These are phyloP conservation scores for Thymelicus lineola DNA, from an alignment of 2,888 invertebrate species.

Conservation along the genomic window DNA sequence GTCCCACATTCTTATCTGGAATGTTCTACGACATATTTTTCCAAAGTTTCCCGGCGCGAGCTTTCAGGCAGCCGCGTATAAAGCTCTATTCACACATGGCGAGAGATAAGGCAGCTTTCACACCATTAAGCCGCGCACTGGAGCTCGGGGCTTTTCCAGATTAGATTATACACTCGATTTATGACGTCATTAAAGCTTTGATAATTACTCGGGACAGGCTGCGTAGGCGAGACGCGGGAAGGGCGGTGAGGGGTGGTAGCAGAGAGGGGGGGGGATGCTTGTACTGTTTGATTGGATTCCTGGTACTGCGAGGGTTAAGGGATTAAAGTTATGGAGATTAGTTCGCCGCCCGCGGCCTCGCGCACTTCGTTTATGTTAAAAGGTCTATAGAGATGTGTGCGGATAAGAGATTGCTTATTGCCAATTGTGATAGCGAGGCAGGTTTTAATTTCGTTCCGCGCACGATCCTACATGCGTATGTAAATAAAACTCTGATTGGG, in stretches of 20 bases:
- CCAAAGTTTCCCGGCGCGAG: slow-evolving; percentile 84
- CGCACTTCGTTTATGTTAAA: slow-evolving; percentile 81
- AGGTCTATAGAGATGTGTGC: slow-evolving; percentile 81
- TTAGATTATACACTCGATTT: slow-evolving; percentile 86
- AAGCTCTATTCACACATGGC: slow-evolving; percentile 85
- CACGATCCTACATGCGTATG: slow-evolving; percentile 44
- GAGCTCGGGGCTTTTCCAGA: slow-evolving; percentile 86
- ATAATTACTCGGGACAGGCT: slow-evolving; percentile 86
- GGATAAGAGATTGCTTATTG: slow-evolving; percentile 84
- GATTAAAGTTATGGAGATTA: slow-evolving; percentile 86
- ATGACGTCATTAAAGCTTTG: slow-evolving; percentile 86
- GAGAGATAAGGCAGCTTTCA: slow-evolving; percentile 85
- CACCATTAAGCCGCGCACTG: slow-evolving; percentile 84
- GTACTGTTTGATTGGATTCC: slow-evolving; percentile 86
- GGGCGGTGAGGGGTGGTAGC: slow-evolving; percentile 53
- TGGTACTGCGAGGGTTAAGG: slow-evolving; percentile 83
- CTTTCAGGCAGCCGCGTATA: slow-evolving; percentile 83
- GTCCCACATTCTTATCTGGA: slow-evolving; percentile 85
- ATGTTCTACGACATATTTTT: slow-evolving; percentile 85
- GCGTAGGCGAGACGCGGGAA: slow-evolving; percentile 77
- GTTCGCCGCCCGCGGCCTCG: slow-evolving; percentile 82
- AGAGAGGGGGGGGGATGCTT: slow-evolving; percentile 71
- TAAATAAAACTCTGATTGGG: slow-evolving; percentile 50
- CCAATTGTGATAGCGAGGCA: slow-evolving; percentile 78
- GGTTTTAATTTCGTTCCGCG: slow-evolving; percentile 76